phyloP scores from a whole-genome alignment of 1,140 invertebrate species.

The Rhagoletis pomonella region DNA sequence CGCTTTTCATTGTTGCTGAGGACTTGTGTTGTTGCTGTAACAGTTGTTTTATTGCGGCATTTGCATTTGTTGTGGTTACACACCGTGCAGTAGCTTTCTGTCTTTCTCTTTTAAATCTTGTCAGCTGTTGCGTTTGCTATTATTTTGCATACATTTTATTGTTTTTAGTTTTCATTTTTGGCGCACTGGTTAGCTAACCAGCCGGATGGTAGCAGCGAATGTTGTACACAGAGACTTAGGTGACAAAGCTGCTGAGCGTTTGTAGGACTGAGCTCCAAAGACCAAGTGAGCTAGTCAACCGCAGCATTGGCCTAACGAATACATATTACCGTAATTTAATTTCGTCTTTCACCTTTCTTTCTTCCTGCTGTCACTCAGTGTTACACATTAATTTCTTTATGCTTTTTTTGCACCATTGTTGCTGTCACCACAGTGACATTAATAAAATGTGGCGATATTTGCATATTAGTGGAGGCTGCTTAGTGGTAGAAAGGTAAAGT shows the following conservation, averaged over 20 bases:
- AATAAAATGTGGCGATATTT: slow-evolving; percentile 1
- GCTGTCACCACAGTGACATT: slow-evolving; percentile 1
- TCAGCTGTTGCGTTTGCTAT: slow-evolving; percentile 15
- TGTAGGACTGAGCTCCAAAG: neutral
- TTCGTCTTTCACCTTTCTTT: slow-evolving; percentile 38
- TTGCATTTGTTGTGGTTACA: neutral
- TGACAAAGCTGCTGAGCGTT: neutral
- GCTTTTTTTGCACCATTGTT: neutral
- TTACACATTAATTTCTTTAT: neutral
- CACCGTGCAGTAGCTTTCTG: neutral
- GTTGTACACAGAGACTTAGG: neutral
- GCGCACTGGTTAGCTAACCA: slow-evolving; percentile 26
- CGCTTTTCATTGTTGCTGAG: neutral
- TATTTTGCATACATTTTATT: slow-evolving; percentile 30
- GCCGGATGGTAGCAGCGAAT: neutral
- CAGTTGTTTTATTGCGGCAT: neutral
- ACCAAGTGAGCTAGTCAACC: slow-evolving; percentile 2
- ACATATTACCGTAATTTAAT: neutral
- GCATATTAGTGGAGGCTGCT: neutral
- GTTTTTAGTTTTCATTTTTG: neutral
- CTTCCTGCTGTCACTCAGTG: slow-evolving; percentile 29
- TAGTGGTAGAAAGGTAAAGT: neutral
- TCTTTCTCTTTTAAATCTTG: slow-evolving; percentile 32
- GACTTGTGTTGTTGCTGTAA: neutral
- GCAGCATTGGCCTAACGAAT: neutral